Conservation (phyloP, 2,797 vertebrate genomes). For the Echeneis naucrates region DNA sequence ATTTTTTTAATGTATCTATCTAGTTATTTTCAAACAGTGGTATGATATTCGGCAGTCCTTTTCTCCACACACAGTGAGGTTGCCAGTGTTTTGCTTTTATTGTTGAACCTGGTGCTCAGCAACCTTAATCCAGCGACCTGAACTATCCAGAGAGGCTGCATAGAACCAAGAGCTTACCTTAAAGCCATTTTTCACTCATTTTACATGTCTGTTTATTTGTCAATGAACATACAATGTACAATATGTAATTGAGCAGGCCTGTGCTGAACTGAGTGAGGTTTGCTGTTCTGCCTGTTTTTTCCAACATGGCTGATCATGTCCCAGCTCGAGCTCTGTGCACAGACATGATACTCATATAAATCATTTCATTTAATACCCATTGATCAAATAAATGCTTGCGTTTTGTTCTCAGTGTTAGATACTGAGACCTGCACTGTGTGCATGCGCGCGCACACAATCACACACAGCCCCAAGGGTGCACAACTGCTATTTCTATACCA, state of each 20-base stretch:
- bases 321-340: not conserved
- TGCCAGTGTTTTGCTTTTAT: not conserved
- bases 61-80: not conserved
- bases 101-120: not conserved
- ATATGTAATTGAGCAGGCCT: not conserved
- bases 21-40: too few species aligned
- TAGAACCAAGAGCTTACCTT: not conserved
- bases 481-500: conserved; percentile 41
- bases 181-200: too few species aligned
- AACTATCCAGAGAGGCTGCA: not conserved
- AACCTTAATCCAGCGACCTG: not conserved
- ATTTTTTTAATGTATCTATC: too few species aligned
- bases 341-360: not conserved
- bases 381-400: not conserved
- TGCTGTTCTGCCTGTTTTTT: not conserved
- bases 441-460: conserved; percentile 9
- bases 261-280: not conserved
- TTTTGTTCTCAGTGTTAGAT: too few species aligned
- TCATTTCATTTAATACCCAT: not conserved
- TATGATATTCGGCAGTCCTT: too few species aligned
- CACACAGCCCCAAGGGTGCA: conserved; percentile 17
- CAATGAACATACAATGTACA: too few species aligned
- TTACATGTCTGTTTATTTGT: too few species aligned
- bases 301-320: not conserved
- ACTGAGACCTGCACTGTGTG: too few species aligned